Conservation (phyloP, 1,140 invertebrate genomes). For the Philotrypesis tridentata region DNA sequence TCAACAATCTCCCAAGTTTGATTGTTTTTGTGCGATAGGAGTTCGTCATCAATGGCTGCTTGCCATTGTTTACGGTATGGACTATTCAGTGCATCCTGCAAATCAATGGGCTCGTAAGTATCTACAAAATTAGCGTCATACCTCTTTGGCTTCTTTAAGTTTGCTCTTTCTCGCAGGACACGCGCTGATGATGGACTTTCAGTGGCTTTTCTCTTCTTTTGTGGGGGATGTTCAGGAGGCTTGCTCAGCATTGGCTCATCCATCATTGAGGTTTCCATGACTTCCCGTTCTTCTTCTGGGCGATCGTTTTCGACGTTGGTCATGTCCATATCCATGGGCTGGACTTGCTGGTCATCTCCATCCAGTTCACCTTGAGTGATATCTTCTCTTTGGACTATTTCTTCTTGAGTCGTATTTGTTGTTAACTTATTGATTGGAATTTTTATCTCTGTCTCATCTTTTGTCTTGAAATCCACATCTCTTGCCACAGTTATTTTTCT, state of each 20-base stretch:
- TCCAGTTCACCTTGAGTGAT: too few species aligned
- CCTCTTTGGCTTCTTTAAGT: neutral
- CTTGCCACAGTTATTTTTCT: neutral
- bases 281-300: too few species aligned
- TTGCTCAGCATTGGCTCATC: too few species aligned
- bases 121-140: neutral
- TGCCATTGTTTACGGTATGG: slow-evolving; percentile 54
- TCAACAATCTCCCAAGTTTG: slow-evolving; percentile 57
- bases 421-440: too few species aligned
- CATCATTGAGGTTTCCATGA: too few species aligned
- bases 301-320: too few species aligned
- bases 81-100: neutral
- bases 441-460: neutral
- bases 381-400: too few species aligned
- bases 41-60: slow-evolving; percentile 57
- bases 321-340: neutral
- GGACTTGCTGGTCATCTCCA: too few species aligned
- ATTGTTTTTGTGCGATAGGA: slow-evolving; percentile 54
- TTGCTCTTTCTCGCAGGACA: neutral
- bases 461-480: neutral
- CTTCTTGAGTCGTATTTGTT: neutral
- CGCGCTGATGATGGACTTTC: neutral
- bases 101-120: neutral
- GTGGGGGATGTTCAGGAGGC: too few species aligned
- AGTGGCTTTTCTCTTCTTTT: neutral